These are phyloP conservation scores for Drosophila hawaiiensis DNA, from an alignment of 2,888 invertebrate genomes.

Conservation along the genomic window DNA sequence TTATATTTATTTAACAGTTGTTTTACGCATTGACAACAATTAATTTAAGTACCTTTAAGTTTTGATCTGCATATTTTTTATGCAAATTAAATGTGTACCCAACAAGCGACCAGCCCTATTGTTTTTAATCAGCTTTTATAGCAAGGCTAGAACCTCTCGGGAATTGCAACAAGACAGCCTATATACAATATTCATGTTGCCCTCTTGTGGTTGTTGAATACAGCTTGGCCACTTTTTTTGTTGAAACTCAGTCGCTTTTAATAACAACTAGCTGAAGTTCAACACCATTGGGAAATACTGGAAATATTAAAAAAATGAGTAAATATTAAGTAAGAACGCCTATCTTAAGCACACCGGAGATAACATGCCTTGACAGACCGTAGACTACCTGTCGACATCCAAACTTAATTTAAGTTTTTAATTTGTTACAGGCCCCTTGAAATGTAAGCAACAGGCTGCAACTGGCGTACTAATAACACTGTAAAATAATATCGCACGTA, in stretches of 20 bases:
- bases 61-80: slow-evolving; percentile 20
- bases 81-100: slow-evolving; percentile 56
- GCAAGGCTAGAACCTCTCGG: slow-evolving; percentile 18
- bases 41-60: slow-evolving; percentile 26
- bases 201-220: slow-evolving; percentile 15
- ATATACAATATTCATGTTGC: slow-evolving; percentile 42
- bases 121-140: slow-evolving; percentile 13
- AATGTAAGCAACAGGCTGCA: no score
- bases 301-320: neutral
- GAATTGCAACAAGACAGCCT: slow-evolving; percentile 21
- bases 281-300: slow-evolving; percentile 24
- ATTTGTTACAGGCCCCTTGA: neutral
- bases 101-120: neutral
- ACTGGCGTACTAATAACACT: no score
- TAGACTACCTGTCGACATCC: neutral
- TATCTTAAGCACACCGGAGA: neutral
- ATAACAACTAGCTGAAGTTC: neutral
- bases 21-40: slow-evolving; percentile 34
- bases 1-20: slow-evolving; percentile 17
- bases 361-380: neutral
- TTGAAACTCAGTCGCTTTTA: neutral
- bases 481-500: no score
- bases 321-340: neutral
- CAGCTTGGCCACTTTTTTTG: neutral
- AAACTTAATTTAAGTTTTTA: neutral